Base-by-base conservation (phyloP, 2,797 vertebrate genomes). In the Arrhamphus sclerolepis region DNA sequence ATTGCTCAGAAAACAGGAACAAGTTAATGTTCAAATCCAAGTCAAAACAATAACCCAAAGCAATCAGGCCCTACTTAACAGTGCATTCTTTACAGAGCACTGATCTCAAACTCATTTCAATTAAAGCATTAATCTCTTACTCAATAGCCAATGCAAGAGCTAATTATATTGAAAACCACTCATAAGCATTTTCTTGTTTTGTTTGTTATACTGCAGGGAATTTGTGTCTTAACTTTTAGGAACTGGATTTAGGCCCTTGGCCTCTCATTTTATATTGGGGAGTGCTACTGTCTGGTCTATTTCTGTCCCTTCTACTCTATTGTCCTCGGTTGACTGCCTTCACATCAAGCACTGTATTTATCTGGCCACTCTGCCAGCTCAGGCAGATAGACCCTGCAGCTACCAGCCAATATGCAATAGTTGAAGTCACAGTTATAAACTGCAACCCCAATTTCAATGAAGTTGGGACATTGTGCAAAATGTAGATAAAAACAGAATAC, bases 281-380 rank as follows among this genome's bases (percentile, higher is more conserved):
- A 72, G 70, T 57, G 76, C 63, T 70, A 81, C 75, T 78, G 82
- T 87, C 82, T 80, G 54, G 82, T 83, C 82, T 89, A 89, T 91
- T 91, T 89, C 79, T 89, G 86, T 86, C 87, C 78, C 62, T 77
- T 70, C 78, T 72, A 81, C 83, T 66, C 83, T 79, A 86, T 83
- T 90, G 85, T 89, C 80, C 80, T 86, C 77, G 77, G 69, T 83
- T 87, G 84, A 89, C 81, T 89, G 81, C 80, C 62, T 81, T 81
- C 85, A 82, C 81, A 90, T 90, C 89, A 87, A 85, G 84, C 56
- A 70, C 67, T 85, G 82, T 82, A 83, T 89, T 89, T 89, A 86
- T 88, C 84, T 83, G 81, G 77, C 81, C 76, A 77, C 82, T 87
- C 66, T 81, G 79, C 64, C 81, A 82, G 73, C 79, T 77, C 82